Base-by-base conservation (phyloP, 2,888 invertebrate species). In the Liodrosophila aerea region DNA sequence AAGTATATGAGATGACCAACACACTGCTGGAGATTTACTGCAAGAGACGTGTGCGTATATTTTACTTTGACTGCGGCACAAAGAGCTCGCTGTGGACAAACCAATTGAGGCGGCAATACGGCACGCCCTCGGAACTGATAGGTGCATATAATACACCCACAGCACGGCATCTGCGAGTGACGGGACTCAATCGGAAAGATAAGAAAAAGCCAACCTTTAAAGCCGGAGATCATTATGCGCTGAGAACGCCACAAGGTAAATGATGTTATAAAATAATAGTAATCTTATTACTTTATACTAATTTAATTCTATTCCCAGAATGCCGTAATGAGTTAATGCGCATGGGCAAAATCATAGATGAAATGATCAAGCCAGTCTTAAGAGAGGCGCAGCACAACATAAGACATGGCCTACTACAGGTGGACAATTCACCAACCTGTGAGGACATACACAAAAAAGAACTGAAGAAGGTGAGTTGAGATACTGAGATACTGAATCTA, bases 341-440 rank as follows among this genome's bases (percentile, higher is more conserved):
- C 30, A 85, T 90, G 67, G 85, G 88, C 13, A 86, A 86, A 60
- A 80, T 89, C 18, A 89, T 90, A 47, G 90, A 90, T 40, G 71
- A 87, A 40, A 73, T 90, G 71, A 89, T 90, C 47, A 86, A 85
- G 13, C 90, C 82, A 0, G 70, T 76, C 1, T 9, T 82, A 0
- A 22, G 74, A 2, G 77, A 80, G 27, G 77, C 89, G 1, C 61
- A 78, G 15, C 16, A 64, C 15, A 73, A 64, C 4, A 64, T 4
- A 2, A 66, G 58, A 4, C 73, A 76, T 7, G 64, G 60, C 0
- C 52, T 45, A 0, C 30, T 66, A 0, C 0, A 46, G 0, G 15
- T 53, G 5, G n/a, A 43, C 1, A 41, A 39, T 0, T 11, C 46
- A 1, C 15, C 15, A 0, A 13, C 1, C 1, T 85, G 86, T 12